Base-by-base conservation (phyloP, 2,113 vertebrate genomes). In the Plotosus lineatus region DNA sequence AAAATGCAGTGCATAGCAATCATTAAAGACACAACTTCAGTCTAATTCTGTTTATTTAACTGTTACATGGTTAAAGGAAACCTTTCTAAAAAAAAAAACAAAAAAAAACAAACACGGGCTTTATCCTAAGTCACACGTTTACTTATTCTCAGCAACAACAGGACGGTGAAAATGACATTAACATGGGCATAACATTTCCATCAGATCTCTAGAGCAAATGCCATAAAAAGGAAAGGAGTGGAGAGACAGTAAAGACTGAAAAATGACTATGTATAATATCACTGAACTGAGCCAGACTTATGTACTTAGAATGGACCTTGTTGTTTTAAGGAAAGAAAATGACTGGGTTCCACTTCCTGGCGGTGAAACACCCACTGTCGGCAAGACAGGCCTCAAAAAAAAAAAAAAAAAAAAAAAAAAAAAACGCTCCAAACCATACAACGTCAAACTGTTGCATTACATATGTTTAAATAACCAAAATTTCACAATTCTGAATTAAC, bases 151-250 rank as follows among this genome's bases (percentile, higher is more conserved):
- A 55, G 80, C 6, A 48, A 76, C 61, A 82, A 80, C 55, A 31
- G 86, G 89, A 60, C 71, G 84, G 88, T 33, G 89, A 92, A 93
- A 94, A 94, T 92, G 89, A 90, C 88, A 92, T 90, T 92, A 91
- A 90, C 91, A 91, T 91, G 88, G 90, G 84, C 87, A 86, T 93
- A 94, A 90, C 89, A 90, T 88, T 88, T 92, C 85, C 85, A 88
- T 90, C 90, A 84, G 81, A 84, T 94, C 94, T 93, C 90, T 92
- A 91, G 89, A 83, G 86, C 55, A 79, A 92, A 91, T 88, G 85
- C 90, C 90, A 90, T 86, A 85, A 88, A 91, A 90, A 73, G 6
- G 74, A 33, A 50, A 60, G 72, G 42, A 78, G 72, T 82, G 66
- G 71, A 85, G 78, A 80, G 46, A 60, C n/a, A 31, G 21, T 75